Evolutionary conservation across 2,888 invertebrate genomes (phyloP).

Genomic region (Bimastos eiseni): DNA sequence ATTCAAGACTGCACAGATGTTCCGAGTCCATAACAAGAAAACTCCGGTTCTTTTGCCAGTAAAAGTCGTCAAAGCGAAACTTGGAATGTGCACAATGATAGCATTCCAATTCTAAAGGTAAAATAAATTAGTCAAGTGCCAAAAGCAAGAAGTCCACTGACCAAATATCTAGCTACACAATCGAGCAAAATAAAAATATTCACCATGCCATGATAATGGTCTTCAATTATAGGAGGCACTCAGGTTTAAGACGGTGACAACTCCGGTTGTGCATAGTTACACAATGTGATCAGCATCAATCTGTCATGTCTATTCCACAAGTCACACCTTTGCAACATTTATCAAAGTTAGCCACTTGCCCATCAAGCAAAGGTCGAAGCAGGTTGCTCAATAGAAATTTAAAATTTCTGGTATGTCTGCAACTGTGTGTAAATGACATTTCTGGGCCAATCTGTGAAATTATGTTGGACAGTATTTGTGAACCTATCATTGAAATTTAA

Average conservation of each 20-base stretch:
- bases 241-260: background rate
- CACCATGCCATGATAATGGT: background rate
- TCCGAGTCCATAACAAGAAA: background rate
- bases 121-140: slow-evolving; percentile 8
- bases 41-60: background rate
- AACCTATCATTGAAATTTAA: too few relatives aligned
- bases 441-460: background rate
- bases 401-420: background rate
- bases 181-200: background rate
- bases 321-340: background rate
- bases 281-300: background rate
- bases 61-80: background rate
- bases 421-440: background rate
- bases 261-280: background rate
- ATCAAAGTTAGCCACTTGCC: slow-evolving; percentile 6
- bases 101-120: background rate
- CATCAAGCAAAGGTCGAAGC: background rate
- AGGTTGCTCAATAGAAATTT: background rate
- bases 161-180: background rate
- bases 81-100: background rate
- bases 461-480: too few relatives aligned
- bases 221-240: slow-evolving; percentile 13
- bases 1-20: background rate
- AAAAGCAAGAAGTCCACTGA: background rate
- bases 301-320: background rate